phyloP scores from a whole-genome alignment of 2,113 vertebrate species.

The Gymnarchus niloticus region DNA sequence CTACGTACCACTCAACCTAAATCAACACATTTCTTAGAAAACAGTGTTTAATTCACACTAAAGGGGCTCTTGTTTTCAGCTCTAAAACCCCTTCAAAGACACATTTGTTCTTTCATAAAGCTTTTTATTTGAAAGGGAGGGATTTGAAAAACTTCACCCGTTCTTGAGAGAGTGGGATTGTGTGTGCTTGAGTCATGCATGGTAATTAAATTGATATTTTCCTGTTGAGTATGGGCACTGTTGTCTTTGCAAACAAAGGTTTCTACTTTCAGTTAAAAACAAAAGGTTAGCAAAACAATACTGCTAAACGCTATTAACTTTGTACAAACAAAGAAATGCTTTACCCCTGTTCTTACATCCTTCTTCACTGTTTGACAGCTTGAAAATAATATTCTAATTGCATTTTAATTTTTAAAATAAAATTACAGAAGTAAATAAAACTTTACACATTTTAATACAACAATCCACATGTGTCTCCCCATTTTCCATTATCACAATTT shows the following conservation, averaged over 20 bases:
- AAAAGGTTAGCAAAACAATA: slow-evolving; percentile 14
- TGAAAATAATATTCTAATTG: background rate
- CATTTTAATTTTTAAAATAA: background rate
- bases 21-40: background rate
- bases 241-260: background rate
- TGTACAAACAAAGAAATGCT: background rate
- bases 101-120: background rate
- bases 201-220: slow-evolving; percentile 27
- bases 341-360: background rate
- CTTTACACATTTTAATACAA: background rate
- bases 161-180: slow-evolving; percentile 6
- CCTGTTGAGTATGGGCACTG: background rate
- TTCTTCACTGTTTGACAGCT: background rate
- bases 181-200: slow-evolving; percentile 15
- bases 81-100: background rate
- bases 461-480: background rate
- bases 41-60: background rate
- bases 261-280: slow-evolving; percentile 6
- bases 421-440: background rate
- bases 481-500: background rate
- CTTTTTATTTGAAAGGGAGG: background rate
- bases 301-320: background rate
- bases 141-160: slow-evolving; percentile 16
- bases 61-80: background rate
- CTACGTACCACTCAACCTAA: background rate